Base-by-base conservation (phyloP, 1,140 invertebrate genomes). In the Drosophila kanapiae region DNA sequence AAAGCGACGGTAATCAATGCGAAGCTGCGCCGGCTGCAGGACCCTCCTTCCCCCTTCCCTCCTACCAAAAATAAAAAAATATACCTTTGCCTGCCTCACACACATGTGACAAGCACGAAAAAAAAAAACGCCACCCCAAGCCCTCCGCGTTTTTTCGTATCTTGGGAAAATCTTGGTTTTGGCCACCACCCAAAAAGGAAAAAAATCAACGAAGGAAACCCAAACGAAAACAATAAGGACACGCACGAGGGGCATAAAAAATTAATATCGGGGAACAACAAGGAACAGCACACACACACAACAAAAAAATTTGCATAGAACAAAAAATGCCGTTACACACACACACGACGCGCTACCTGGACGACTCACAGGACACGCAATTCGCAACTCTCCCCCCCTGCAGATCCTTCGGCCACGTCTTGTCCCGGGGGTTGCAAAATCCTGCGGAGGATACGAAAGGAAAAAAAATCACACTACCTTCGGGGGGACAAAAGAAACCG, bases 91-190 rank as follows among this genome's bases (percentile, higher is more conserved):
- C 82, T 75, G 80, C 80, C 65, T 84, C 84, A 88, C 53, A 14
- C 53, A 56, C 80, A 87, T 87, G 84, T 87, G 84, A 88, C 84
- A 84, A 13, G 8, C 11, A 0, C 13, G 27, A 48, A 7, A 13
- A 13, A 6, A 49, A 31, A 31, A 51, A 57, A 62, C 72, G 29
- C 56, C 49, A 68, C 56, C 57, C 51, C 49, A 40, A 23, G 37
- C 47, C 54, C 68, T 71, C 38, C 56, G 56, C 67, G 23, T n/a
- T 18, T 86, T 76, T n/a, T 86, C 81, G 78, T 82, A 88, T 86
- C 91, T 87, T 92, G 91, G 87, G 91, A 92, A 92, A 92, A 92
- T 92, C 84, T 92, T 86, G 91, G 84, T 92, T 82, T 92, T 79
- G 91, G 84, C 81, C 91, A 92, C 87, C 85, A 84, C 84, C 84